A percentile compares a stretch with the other conserved stretches of the same genome.
These are phyloP conservation scores for Pipistrellus kuhlii DNA, from an alignment of 2,797 vertebrate genomes.

Conservation along the genomic window DNA sequence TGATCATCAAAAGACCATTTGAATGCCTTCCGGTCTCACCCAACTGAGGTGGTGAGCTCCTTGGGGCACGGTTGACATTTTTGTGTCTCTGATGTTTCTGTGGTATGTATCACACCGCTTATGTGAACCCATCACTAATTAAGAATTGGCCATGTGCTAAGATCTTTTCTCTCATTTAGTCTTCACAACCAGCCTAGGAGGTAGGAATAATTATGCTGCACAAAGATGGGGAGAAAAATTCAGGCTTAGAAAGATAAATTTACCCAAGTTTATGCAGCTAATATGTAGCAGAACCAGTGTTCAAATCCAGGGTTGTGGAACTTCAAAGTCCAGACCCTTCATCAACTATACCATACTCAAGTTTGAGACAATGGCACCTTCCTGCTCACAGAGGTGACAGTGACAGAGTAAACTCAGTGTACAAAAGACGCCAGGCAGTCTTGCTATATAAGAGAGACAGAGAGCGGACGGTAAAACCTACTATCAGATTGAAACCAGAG, in stretches of 20 bases:
- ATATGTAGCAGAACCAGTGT: background rate
- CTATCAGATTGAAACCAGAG: background rate
- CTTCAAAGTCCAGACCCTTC: background rate
- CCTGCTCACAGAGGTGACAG: background rate
- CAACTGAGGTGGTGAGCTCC: background rate
- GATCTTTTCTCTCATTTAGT: background rate
- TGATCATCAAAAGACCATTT: background rate
- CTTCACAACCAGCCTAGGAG: background rate
- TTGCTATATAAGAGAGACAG: background rate
- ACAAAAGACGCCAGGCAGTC: background rate
- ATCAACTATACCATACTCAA: background rate
- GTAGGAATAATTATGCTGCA: background rate
- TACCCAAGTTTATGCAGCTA: background rate
- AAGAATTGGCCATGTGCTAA: background rate
- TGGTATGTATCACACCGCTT: background rate
- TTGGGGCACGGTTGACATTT: background rate
- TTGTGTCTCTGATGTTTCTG: background rate
- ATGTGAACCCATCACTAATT: background rate
- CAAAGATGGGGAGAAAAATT: background rate
- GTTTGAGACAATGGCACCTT: background rate
- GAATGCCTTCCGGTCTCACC: background rate
- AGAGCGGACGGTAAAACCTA: background rate
- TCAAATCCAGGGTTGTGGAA: background rate
- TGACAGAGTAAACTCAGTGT: background rate
- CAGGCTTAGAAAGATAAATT: background rate